A percentile compares a stretch with the other conserved stretches of the same genome.
phyloP scores from a whole-genome alignment of 2,797 vertebrate genomes.

The Scolopax rusticola region DNA sequence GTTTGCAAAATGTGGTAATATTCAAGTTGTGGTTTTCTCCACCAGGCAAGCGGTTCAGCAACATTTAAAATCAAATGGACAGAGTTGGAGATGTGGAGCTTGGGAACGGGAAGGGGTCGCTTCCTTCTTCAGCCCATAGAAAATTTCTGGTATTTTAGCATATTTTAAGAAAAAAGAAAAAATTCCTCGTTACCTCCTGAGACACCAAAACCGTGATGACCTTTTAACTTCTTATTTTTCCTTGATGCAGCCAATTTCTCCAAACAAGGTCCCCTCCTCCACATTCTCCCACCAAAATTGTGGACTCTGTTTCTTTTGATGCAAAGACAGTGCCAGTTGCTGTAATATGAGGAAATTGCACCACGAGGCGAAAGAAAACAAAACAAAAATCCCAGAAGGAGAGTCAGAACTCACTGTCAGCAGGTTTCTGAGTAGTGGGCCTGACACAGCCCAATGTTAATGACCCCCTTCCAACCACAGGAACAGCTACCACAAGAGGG shows the following conservation, averaged over 20 bases:
- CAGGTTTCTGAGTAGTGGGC: slow-evolving; percentile 13
- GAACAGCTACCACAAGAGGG: background rate
- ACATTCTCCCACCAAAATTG: slow-evolving; percentile 43
- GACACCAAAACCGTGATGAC: background rate
- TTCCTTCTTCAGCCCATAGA: slow-evolving; percentile 41
- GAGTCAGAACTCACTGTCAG: slow-evolving; percentile 56
- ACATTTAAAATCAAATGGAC: slow-evolving; percentile 74
- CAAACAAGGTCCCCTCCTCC: slow-evolving; percentile 27
- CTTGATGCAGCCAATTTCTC: slow-evolving; percentile 38
- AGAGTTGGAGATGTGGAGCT: slow-evolving; percentile 16
- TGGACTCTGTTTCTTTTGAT: background rate
- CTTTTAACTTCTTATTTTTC: slow-evolving; percentile 41
- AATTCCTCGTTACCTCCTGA: background rate
- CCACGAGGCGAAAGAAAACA: slow-evolving; percentile 30
- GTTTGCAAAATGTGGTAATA: slow-evolving; percentile 77
- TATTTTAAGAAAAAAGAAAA: slow-evolving; percentile 33
- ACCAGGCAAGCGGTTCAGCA: slow-evolving; percentile 66
- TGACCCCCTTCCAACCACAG: background rate
- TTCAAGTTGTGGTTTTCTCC: slow-evolving; percentile 77
- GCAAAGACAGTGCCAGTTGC: slow-evolving; percentile 44
- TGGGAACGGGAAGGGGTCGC: background rate
- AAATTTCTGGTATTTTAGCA: slow-evolving; percentile 50
- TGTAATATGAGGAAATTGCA: slow-evolving; percentile 49
- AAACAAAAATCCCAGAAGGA: slow-evolving; percentile 51
- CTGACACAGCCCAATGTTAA: background rate